These are phyloP conservation scores for Zeugodacus cucurbitae DNA, from an alignment of 1,140 invertebrate species.

Conservation along the genomic window DNA sequence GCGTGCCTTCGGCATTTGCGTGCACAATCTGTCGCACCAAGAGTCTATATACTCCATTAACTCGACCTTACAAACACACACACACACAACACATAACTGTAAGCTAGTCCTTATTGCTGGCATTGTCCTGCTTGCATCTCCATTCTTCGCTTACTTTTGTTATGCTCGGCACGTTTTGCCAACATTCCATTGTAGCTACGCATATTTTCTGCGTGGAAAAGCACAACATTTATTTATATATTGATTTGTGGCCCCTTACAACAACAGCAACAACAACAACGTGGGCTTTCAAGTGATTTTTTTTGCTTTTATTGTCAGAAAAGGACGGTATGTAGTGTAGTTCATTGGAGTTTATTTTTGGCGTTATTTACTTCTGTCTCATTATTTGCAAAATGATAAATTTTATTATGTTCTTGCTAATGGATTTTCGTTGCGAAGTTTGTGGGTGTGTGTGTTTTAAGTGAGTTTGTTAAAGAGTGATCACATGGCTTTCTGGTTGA, in stretches of 20 bases:
- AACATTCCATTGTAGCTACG: not conserved
- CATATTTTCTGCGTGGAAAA: conserved; percentile 19
- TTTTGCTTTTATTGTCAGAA: not conserved
- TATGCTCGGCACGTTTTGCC: not conserved
- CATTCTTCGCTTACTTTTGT: not conserved
- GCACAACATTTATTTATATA: conserved; percentile 3
- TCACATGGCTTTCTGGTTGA: too few species aligned
- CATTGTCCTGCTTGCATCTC: not conserved
- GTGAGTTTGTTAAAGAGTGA: not conserved
- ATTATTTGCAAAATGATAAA: conserved; percentile 2
- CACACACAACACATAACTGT: not conserved
- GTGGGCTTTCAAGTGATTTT: not conserved
- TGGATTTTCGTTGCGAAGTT: not conserved
- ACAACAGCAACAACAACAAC: too few species aligned
- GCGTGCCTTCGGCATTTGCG: not conserved
- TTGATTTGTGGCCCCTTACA: not conserved
- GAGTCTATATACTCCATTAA: not conserved
- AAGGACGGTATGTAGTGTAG: not conserved
- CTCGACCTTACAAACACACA: not conserved
- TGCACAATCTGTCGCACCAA: not conserved
- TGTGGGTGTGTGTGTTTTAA: not conserved
- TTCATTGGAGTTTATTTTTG: not conserved
- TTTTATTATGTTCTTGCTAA: not conserved
- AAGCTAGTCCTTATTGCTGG: not conserved
- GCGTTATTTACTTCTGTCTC: not conserved